A percentile compares a stretch with the other conserved stretches of the same genome.
phyloP scores from a whole-genome alignment of 1,140 invertebrate genomes.

The Theocolax elegans region DNA sequence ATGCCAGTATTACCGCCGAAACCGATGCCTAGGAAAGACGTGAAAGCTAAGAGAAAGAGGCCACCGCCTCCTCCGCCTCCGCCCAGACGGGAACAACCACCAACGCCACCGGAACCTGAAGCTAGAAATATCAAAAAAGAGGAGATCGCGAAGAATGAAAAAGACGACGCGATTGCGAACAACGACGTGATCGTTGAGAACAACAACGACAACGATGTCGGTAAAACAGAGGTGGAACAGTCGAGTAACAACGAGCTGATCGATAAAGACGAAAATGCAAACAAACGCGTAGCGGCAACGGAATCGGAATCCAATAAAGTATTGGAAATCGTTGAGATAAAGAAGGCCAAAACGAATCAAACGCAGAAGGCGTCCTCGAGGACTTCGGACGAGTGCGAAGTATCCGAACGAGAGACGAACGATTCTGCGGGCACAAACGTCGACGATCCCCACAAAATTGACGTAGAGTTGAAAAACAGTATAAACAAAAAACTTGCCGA shows the following conservation, averaged over 20 bases:
- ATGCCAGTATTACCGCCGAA: constrained; percentile 58
- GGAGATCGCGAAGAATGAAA: not conserved
- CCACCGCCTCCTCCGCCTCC: constrained; percentile 66
- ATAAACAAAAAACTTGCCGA: constrained; percentile 10
- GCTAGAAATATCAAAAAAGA: constrained; percentile 26
- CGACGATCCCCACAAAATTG: not conserved
- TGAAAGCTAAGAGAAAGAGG: constrained; percentile 60
- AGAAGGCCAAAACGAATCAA: constrained; percentile 44
- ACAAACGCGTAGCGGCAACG: not conserved
- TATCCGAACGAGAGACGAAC: not conserved
- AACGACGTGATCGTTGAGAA: not conserved
- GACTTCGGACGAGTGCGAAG: constrained; percentile 30
- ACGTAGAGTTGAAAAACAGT: constrained; percentile 8
- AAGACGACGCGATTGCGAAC: not conserved
- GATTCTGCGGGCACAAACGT: constrained; percentile 1
- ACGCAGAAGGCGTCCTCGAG: constrained; percentile 17
- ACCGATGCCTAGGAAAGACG: constrained; percentile 60
- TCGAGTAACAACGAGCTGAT: too few species aligned
- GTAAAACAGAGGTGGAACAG: too few species aligned
- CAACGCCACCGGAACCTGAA: constrained; percentile 21
- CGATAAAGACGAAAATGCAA: constrained; percentile 9
- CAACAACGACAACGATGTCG: not conserved
- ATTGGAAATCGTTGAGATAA: constrained; percentile 5
- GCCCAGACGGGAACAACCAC: constrained; percentile 42
- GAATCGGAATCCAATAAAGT: constrained; percentile 19